phyloP scores from a whole-genome alignment of 2,797 vertebrate species.

The Ptychadena robeensis region DNA sequence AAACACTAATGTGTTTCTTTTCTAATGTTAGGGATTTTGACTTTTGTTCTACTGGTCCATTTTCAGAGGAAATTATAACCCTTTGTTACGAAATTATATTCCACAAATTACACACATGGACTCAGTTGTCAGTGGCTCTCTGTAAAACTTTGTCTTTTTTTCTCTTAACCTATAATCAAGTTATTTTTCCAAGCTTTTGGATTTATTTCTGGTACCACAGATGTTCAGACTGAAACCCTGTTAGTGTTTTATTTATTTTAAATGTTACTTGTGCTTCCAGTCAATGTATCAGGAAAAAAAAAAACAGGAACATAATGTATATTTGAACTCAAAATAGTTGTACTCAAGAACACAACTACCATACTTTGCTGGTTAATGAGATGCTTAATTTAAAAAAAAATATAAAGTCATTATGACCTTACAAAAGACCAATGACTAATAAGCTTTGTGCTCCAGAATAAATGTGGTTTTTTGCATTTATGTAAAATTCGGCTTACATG shows the following conservation, averaged over 20 bases:
- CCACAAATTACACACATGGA: slow-evolving; percentile 51
- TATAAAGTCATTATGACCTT: background rate
- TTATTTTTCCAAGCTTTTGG: slow-evolving; percentile 43
- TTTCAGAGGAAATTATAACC: slow-evolving; percentile 54
- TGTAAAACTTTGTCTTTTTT: slow-evolving; percentile 48
- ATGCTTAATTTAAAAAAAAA: slow-evolving; percentile 9
- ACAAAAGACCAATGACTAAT: background rate
- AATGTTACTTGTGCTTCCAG: slow-evolving; percentile 31
- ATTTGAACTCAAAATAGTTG: slow-evolving; percentile 16
- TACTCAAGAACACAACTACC: background rate
- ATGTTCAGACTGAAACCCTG: slow-evolving; percentile 52
- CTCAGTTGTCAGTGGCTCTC: slow-evolving; percentile 50
- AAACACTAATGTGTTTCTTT: slow-evolving; percentile 15
- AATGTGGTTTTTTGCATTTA: background rate
- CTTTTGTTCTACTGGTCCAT: slow-evolving; percentile 49
- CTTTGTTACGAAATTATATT: slow-evolving; percentile 52
- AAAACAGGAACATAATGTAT: slow-evolving; percentile 26
- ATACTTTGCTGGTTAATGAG: slow-evolving; percentile 10
- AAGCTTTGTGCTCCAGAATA: background rate
- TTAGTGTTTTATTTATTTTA: slow-evolving; percentile 55
- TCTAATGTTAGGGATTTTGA: slow-evolving; percentile 32
- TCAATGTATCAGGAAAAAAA: slow-evolving; percentile 26
- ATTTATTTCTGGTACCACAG: slow-evolving; percentile 55
- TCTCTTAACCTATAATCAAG: slow-evolving; percentile 54
- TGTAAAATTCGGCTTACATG: background rate